phyloP scores from a whole-genome alignment of 2,797 vertebrate genomes.

The Aphelocoma californica region DNA sequence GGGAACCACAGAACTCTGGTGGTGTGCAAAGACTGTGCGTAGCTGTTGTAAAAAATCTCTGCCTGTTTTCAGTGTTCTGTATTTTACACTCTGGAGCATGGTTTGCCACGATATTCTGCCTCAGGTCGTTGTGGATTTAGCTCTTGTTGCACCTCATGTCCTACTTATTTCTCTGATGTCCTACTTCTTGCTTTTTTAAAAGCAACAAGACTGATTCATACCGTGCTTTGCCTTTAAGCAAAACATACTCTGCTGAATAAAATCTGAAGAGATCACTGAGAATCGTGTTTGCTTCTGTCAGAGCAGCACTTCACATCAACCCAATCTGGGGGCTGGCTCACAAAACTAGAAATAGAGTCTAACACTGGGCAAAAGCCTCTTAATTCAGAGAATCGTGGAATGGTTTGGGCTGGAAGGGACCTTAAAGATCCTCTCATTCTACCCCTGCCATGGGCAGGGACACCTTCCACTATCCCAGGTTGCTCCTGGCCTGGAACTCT shows the following conservation, averaged over 20 bases:
- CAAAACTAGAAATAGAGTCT: not conserved
- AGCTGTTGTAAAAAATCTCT: not conserved
- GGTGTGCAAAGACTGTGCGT: not conserved
- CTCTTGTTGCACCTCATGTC: not conserved
- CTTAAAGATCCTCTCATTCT: not conserved
- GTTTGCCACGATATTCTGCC: not conserved
- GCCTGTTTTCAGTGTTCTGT: not conserved
- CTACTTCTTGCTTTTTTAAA: not conserved
- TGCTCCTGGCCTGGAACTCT: not conserved
- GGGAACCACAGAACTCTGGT: not conserved
- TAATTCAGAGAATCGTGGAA: too few species aligned
- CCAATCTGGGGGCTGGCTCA: not conserved
- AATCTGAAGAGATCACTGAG: not conserved
- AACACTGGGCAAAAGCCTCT: not conserved
- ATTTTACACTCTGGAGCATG: not conserved
- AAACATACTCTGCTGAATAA: not conserved
- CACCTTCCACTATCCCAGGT: rapidly evolving
- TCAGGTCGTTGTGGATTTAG: not conserved
- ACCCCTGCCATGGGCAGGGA: not conserved
- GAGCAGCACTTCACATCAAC: not conserved
- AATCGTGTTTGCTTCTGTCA: not conserved
- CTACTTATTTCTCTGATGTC: not conserved
- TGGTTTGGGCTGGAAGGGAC: not conserved
- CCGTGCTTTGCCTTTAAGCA: conserved; percentile 41
- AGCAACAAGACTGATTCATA: not conserved